phyloP scores from a whole-genome alignment of 2,888 invertebrate genomes.

The Ormyrus nitidulus region DNA sequence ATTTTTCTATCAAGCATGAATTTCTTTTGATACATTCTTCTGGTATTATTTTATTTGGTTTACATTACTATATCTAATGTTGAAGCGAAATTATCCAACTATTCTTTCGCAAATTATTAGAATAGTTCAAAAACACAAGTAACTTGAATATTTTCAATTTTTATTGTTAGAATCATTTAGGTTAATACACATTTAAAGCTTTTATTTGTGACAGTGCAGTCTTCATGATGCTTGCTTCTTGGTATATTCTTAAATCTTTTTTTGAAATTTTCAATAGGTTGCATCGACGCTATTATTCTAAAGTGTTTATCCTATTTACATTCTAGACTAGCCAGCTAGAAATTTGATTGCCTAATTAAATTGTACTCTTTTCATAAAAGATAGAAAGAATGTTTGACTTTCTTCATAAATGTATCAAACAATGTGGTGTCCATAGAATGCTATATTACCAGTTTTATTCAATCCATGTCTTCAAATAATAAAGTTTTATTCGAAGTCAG shows the following conservation, averaged over 20 bases:
- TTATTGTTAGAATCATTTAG: constrained; percentile 11
- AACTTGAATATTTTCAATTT: constrained; percentile 3
- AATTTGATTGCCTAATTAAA: constrained; percentile 20
- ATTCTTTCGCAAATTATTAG: constrained; percentile 9
- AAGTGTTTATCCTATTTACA: constrained; percentile 12
- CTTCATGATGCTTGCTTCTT: constrained; percentile 41
- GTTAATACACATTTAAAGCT: constrained; percentile 30
- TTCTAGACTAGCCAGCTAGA: constrained; percentile 5
- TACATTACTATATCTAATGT: not conserved
- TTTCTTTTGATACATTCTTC: not conserved
- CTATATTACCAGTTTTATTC: constrained; percentile 17
- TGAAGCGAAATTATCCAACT: constrained; percentile 8
- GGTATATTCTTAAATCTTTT: not conserved
- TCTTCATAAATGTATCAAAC: constrained; percentile 16
- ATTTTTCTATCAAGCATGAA: constrained; percentile 44
- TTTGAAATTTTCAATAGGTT: constrained; percentile 10
- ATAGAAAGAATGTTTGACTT: constrained; percentile 1
- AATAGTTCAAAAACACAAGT: constrained; percentile 8
- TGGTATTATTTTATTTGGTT: constrained; percentile 16
- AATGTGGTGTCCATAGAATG: constrained; percentile 32
- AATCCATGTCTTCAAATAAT: constrained; percentile 2
- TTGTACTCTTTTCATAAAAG: not conserved
- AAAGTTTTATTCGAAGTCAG: not conserved
- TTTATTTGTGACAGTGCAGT: constrained; percentile 30
- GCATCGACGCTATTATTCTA: constrained; percentile 6